Evolutionary conservation across 2,113 vertebrate species (phyloP).

Genomic region (Kryptolebias marmoratus): DNA sequence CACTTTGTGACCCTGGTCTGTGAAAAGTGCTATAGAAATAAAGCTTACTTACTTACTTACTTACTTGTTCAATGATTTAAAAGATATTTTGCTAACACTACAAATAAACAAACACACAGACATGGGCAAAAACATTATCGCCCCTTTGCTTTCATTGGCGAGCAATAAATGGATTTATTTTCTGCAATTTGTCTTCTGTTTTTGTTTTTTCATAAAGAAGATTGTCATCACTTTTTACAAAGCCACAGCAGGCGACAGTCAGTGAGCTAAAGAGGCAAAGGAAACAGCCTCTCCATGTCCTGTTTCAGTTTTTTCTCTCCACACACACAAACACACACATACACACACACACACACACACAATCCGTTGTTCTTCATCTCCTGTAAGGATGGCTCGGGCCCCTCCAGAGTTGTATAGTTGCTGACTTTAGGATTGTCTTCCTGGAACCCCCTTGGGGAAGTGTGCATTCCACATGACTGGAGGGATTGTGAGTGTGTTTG

Average conservation of each 20-base stretch:
- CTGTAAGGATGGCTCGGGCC: conserved; percentile 61
- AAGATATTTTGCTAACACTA: too few relatives aligned
- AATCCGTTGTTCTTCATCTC: conserved; percentile 56
- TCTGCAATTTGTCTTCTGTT: too few relatives aligned
- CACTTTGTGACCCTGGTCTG: too few relatives aligned
- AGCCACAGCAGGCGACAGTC: conserved; percentile 55
- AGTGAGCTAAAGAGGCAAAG: conserved; percentile 38
- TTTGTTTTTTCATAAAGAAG: too few relatives aligned
- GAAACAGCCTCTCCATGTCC: conserved; percentile 53
- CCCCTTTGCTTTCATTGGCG: too few relatives aligned
- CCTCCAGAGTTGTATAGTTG: conserved; percentile 64
- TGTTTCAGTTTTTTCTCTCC: conserved; percentile 49
- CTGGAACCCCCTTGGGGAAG: conserved; percentile 52
- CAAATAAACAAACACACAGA: too few relatives aligned
- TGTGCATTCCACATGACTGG: conserved; percentile 41
- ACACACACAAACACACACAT: conserved; percentile 37
- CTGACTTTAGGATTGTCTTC: conserved; percentile 70
- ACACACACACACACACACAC: conserved; percentile 35
- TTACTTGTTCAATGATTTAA: too few relatives aligned
- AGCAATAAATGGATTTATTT: too few relatives aligned
- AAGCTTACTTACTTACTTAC: too few relatives aligned
- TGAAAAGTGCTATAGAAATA: too few relatives aligned
- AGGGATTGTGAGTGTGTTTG: conserved; percentile 46
- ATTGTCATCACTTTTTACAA: conserved; percentile 37
- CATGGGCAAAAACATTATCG: too few relatives aligned